Evolutionary conservation across 2,888 invertebrate genomes (phyloP), one percentile per base, ranked within the genome.

Genomic region (Chironomus riparius): DNA sequence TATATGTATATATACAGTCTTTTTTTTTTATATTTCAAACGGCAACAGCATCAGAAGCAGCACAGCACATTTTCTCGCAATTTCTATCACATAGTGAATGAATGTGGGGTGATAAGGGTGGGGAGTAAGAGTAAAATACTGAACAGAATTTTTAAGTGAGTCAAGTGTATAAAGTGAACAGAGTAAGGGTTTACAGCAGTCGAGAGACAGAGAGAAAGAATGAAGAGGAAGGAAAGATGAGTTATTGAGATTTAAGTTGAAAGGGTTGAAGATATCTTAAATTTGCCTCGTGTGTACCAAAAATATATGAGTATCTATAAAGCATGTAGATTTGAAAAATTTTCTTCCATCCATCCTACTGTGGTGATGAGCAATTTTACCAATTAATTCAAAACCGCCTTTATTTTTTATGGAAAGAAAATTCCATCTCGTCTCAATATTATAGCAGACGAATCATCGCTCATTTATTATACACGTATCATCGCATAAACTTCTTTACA

Each of bases 291-390:
- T 56, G 56, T 56, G 6, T 18, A 56, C 56, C 13, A 56, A 56
- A n/a, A 56, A 56, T 56, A 18, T 56, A 56, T 56, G 18, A 18
- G 56, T 13, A 6, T 15, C 18, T 56, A 4, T 28, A 28, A 28
- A 28, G 28, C 28, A 28, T 28, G 28, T 28, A 28, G 28, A 28
- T 56, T 0, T 18, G 7, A 56, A 56, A 56, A 56, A 15, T 7
- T 50, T 12, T 18, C n/a, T n/a, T n/a, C n/a, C n/a, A n/a, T 48
- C 7, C 70, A 47, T 28, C n/a, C 10, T 47, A 62, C 18, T 72
- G 72, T 61, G 72, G 72, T 62, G 12, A 61, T 62, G 62, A 61
- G 62, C 72, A 72, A 72, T 72, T 72, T 56, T 38, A 47, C 61
- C 72, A 72, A 72, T 72, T 72, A 72, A 72, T 72, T 62, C 28